A percentile compares a stretch with the other conserved stretches of the same genome.
Evolutionary conservation across 2,113 vertebrate genomes (phyloP).

Genomic region (Chloroceryle aenea): DNA sequence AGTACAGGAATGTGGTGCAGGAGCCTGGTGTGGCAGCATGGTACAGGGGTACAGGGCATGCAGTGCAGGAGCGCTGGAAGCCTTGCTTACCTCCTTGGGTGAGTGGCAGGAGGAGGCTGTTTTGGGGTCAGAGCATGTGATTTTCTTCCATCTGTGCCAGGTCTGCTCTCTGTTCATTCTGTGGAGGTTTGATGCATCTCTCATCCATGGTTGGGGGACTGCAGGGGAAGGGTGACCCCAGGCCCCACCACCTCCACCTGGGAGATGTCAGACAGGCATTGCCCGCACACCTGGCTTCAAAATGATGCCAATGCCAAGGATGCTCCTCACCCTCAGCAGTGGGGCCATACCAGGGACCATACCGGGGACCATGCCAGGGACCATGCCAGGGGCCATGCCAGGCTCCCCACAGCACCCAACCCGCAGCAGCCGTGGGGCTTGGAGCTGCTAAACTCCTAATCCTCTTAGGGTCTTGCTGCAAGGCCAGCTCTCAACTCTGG

Average conservation of each 20-base stretch:
- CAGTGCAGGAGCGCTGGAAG: rapidly evolving
- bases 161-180: rapidly evolving
- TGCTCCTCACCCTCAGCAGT: background rate
- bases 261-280: rapidly evolving
- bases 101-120: background rate
- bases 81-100: rapidly evolving
- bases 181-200: background rate
- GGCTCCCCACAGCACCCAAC: background rate
- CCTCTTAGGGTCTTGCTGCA: background rate
- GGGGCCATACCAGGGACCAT: rapidly evolving
- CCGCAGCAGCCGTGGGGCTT: background rate
- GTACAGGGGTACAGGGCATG: background rate
- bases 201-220: background rate
- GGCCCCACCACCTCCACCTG: rapidly evolving
- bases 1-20: rapidly evolving
- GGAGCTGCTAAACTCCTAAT: background rate
- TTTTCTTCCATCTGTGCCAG: rapidly evolving
- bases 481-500: background rate
- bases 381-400: rapidly evolving
- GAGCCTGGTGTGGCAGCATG: rapidly evolving
- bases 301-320: background rate
- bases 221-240: background rate
- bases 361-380: background rate
- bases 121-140: background rate
- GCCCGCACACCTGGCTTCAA: rapidly evolving